Base-by-base conservation (phyloP, 2,113 vertebrate species). In the rabbit (Oryctolagus cuniculus) region DNA sequence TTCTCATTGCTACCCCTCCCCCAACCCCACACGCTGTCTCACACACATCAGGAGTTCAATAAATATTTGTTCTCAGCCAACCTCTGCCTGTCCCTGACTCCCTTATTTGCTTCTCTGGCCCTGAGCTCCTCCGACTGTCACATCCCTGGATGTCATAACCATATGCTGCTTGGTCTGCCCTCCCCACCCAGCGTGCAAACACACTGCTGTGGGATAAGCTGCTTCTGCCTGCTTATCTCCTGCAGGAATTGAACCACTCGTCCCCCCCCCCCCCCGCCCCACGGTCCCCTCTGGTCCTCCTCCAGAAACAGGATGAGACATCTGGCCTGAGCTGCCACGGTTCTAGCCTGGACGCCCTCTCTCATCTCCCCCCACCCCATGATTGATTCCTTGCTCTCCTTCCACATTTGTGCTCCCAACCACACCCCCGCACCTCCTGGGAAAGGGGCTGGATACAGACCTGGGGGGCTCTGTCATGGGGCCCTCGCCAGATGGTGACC, bases 401-500 rank as follows among this genome's bases (percentile, higher is more conserved):
- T 22, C 70, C 80, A 53, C 67, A 10, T 22, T 49, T 25, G 29
- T 53, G 73, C 75, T 92, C 49, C 89, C 67, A 38, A 22, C 38
- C 31, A 29, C 69, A 58, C 58, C 53, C 38, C 25, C 11, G 27
- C 0, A 1, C 58, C 31, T 72, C 51, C 82, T 87, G 74, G 88
- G 90, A 27, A 69, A 73, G 1, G 8, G 34, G 25, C 64, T 34
- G 51, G 74, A 69, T 51, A 19, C 64, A 83, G 78, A 95, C 49
- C 78, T 70, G 58, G 38, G 21, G 29, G 11, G 51, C 29, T 84
- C 77, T 61, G 53, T 67, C 84, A 31, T 2, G 72, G 51, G 55
- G 34, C 82, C 70, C 61, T 92, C 31, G 55, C 96, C 94, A 96
- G 94, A 92, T 96, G 96, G 94, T 83, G 31, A 87, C 85, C 82